phyloP scores from a whole-genome alignment of 2,888 invertebrate genomes.

The Drosophila algonquin region DNA sequence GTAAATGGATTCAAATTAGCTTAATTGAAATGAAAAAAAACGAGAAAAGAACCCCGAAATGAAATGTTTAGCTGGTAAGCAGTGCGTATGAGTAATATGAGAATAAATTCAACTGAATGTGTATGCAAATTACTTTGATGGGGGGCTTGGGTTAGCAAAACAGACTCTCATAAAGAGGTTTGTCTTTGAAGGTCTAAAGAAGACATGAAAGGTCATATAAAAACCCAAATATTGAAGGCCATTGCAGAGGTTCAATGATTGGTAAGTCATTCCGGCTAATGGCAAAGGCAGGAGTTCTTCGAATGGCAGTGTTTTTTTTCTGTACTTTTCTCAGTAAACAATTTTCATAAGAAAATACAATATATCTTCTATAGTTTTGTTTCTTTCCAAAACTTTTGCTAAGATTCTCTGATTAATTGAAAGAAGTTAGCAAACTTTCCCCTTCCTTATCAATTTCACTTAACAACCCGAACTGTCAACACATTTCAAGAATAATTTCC shows the following conservation, averaged over 20 bases:
- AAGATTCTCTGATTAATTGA: not conserved
- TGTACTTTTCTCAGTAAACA: no score
- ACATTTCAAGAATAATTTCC: constrained; percentile 19
- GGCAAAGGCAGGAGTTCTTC: not conserved
- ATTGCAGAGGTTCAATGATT: not conserved
- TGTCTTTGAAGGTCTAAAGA: no score
- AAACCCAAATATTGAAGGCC: not conserved
- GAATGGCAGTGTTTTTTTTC: not conserved
- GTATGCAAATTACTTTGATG: constrained; percentile 36
- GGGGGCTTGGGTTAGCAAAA: not conserved
- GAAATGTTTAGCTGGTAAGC: constrained; percentile 63
- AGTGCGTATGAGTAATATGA: constrained; percentile 61
- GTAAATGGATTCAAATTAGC: constrained; percentile 66
- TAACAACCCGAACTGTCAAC: not conserved
- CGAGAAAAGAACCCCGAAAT: constrained; percentile 23
- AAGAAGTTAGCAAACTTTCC: not conserved
- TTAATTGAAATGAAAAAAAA: constrained; percentile 58
- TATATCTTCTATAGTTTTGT: not conserved
- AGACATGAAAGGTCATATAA: no score
- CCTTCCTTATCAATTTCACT: not conserved
- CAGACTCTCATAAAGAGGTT: no score
- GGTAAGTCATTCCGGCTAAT: not conserved
- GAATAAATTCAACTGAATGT: constrained; percentile 76
- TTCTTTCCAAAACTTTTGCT: not conserved
- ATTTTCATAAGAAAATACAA: no score